phyloP scores from a whole-genome alignment of 2,888 invertebrate species.

The Drepana falcataria region DNA sequence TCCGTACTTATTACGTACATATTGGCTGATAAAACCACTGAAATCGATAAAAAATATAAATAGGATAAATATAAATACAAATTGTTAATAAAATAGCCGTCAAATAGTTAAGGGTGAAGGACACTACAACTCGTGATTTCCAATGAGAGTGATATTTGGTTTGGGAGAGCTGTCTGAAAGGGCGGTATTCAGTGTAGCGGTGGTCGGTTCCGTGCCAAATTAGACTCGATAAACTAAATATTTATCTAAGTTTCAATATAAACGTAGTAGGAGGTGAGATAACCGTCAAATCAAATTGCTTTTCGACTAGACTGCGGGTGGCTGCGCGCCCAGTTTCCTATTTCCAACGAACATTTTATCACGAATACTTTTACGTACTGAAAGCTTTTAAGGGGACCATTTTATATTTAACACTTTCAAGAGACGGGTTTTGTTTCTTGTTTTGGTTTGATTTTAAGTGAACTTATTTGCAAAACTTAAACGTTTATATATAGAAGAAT shows the following conservation, averaged over 20 bases:
- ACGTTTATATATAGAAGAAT: too few relatives aligned
- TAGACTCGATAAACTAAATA: constrained; percentile 76
- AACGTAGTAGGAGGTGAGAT: constrained; percentile 75
- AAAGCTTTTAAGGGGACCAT: neutral
- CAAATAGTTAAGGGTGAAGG: neutral
- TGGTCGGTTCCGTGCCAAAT: constrained; percentile 70
- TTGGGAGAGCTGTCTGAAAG: constrained; percentile 27
- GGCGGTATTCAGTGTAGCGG: constrained; percentile 41
- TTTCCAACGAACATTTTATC: constrained; percentile 34
- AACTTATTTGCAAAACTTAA: too few relatives aligned
- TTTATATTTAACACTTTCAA: neutral
- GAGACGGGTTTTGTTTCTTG: too few relatives aligned
- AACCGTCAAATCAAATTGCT: constrained; percentile 74
- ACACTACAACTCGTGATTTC: neutral
- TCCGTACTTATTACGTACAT: too few relatives aligned
- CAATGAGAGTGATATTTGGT: constrained; percentile 5
- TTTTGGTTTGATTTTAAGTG: too few relatives aligned
- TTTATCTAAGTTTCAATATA: constrained; percentile 77
- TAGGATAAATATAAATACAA: too few relatives aligned
- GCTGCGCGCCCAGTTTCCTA: constrained; percentile 45
- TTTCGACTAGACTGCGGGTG: constrained; percentile 69
- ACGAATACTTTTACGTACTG: neutral
- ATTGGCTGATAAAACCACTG: too few relatives aligned
- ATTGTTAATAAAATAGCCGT: too few relatives aligned
- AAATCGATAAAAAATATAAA: too few relatives aligned